Base-by-base conservation (phyloP, 2,888 invertebrate genomes). In the Leucophenga montana region DNA sequence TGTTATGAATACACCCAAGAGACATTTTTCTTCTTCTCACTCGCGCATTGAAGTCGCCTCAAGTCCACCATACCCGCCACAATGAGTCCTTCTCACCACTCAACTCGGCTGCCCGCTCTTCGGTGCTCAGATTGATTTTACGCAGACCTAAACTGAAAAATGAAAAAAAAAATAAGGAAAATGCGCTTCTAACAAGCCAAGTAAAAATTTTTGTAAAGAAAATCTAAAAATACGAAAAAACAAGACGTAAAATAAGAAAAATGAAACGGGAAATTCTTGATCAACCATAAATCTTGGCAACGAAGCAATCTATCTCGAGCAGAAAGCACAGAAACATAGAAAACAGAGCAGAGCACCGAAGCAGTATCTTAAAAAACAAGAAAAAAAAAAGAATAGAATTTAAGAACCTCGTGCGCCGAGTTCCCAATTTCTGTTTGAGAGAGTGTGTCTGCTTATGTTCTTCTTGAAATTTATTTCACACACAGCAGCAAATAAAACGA, bases 261-360 rank as follows among this genome's bases (percentile, higher is more conserved):
- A 56, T 56, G 33, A 62, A 62, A 62, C 44, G 46, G 62, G 46
- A 62, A 62, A 62, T 62, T 62, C 62, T 83, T 83, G 85, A 86
- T 84, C 83, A 81, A 82, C 76, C 78, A 85, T 85, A 85, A 85
- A 86, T 85, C 85, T 85, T 84, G 80, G 77, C 82, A 80, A 77
- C 78, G 75, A 75, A 78, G 81, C 77, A 78, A 85, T 85, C 85
- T 85, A 85, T 85, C 85, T 83, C 80, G 77, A 76, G 76, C 76
- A 73, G 73, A 77, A 83, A 81, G n/a, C 62, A 33, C 14, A 59
- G 31, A 33, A 33, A n/a, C n/a, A n/a, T n/a, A n/a, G n/a, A n/a
- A n/a, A n/a, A n/a, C n/a, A n/a, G n/a, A 59, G 33, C 33, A 33
- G 33, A 33, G 1, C 59, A 59, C 16, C 20, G 53, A 53, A 53